Percentiles rank a stretch among this genome's conserved stretches.
These are phyloP conservation scores for Microcebus ravelobensis DNA, from an alignment of 2,113 vertebrate genomes.

Conservation along the genomic window DNA sequence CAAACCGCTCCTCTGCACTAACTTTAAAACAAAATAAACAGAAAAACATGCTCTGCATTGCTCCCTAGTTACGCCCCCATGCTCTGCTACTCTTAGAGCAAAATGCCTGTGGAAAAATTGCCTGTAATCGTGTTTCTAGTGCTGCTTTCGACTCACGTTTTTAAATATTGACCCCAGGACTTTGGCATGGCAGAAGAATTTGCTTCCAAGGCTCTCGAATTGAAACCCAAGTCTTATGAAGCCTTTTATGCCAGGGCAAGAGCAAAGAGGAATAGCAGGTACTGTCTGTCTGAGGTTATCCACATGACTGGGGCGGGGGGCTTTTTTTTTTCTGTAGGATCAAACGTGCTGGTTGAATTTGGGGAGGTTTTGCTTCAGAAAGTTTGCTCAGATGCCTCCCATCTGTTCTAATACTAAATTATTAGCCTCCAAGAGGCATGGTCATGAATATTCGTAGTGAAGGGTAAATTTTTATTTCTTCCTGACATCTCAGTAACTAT, in stretches of 20 bases:
- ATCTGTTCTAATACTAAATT: background rate
- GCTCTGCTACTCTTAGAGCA: background rate
- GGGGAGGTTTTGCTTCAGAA: background rate
- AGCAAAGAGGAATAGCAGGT: constrained; percentile 99
- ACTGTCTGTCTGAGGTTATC: constrained; percentile 35
- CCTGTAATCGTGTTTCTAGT: background rate
- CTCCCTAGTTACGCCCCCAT: background rate
- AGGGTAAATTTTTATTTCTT: background rate
- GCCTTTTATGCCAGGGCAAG: constrained; percentile 97
- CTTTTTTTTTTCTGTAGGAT: background rate
- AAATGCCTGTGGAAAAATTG: background rate
- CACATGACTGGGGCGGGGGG: background rate
- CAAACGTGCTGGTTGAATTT: background rate
- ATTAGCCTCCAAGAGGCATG: background rate
- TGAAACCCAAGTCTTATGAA: constrained; percentile 98
- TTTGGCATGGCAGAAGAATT: constrained; percentile 99
- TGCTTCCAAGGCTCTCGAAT: constrained; percentile 96
- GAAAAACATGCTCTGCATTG: background rate
- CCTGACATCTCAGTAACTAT: background rate
- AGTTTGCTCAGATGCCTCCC: background rate
- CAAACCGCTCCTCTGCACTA: background rate
- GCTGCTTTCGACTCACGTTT: background rate
- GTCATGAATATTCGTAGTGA: background rate
- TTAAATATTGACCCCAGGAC: constrained; percentile 87
- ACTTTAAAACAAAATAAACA: background rate